Base-by-base conservation (phyloP, 2,888 invertebrate species). In the Alsophila aescularia region DNA sequence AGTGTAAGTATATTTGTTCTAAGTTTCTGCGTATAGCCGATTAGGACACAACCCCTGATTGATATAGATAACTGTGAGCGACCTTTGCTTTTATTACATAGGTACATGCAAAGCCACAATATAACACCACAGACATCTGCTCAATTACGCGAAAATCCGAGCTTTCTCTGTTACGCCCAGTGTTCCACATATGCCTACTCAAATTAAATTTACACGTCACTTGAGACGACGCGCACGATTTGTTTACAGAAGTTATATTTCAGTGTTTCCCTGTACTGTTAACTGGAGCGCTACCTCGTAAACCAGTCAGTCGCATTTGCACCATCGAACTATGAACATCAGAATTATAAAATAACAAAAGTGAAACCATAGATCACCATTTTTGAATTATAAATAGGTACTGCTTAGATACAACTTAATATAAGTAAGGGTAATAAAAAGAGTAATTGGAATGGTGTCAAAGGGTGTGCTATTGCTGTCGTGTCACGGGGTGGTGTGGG, bases 161-260 rank as follows among this genome's bases (percentile, higher is more conserved):
- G 76, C 77, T 79, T 77, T 78, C 76, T 74, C 78, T 75, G 29
- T 43, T 39, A 15, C 12, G 1, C 27, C 18, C 9, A 58, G 57
- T 63, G 64, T 70, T 66, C 66, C 67, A n/a, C 8, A 66, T 55
- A 67, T 62, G 73, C 79, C 66, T 60, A 24, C 63, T 57, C 74
- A 85, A 90, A 90, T 90, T 85, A 64, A 87, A 88, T 87, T 88
- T 65, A 83, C 88, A 88, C 78, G 62, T 72, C 71, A 75, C 75
- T 77, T 70, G 75, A 72, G 73, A 77, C 71, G 72, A 75, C 69
- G 75, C 71, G 73, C 75, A 78, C 78, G 74, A 63, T 67, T 60
- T 90, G 83, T 90, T 90, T 83, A 77, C 86, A 70, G 77, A 80
- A 82, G 71, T 84, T 73, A 89, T 90, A 79, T 80, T 79, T 76